Base-by-base conservation (phyloP, 2,888 invertebrate species). In the Agonopterix alstromeriana region DNA sequence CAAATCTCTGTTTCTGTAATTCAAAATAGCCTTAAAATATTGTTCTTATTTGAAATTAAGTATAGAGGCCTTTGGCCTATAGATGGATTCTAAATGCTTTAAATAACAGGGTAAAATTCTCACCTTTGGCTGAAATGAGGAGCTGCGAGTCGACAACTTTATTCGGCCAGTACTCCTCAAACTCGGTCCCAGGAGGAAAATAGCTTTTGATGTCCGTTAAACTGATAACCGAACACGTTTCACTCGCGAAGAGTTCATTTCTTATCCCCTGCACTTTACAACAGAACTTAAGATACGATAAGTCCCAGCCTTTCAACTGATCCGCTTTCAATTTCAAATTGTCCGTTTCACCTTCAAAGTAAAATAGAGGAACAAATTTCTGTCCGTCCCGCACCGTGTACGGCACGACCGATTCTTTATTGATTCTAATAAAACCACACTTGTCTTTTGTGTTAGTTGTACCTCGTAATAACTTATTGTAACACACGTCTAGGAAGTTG, bases 221-320 rank as follows among this genome's bases (percentile, higher is more conserved):
- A 88, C 96, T 96, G 52, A 97, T 97, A 65, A 97, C 97, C 48
- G 95, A 94, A 80, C 97, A 97, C 8, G 95, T 95, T 71, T 97
- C 96, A 89, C 95, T 95, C 12, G 96, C 95, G 82, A 97, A 97
- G 52, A 97, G 82, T 86, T 97, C 97, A 71, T 96, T 97, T 57
- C 97, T 90, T 61, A 97, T 97, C 47, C 97, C 97, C 82, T 97
- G 97, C 57, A 97, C 97, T 85, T 97, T 97, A 82, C 97, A 97
- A 83, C 97, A 97, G 79, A 97, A 97, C 82, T 97, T 97, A 56
- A 97, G 89, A 79, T 97, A 97, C 0, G 97, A 95, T 58, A 97
- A 84, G 82, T 97, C 97, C 97, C 97, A 97, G 52, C 96, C 96
- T 70, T 95, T 95, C 38, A 97, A 82, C 76, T 95, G 94, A 67